phyloP scores from a whole-genome alignment of 2,888 invertebrate species.

The Aphidoletes aphidimyza region DNA sequence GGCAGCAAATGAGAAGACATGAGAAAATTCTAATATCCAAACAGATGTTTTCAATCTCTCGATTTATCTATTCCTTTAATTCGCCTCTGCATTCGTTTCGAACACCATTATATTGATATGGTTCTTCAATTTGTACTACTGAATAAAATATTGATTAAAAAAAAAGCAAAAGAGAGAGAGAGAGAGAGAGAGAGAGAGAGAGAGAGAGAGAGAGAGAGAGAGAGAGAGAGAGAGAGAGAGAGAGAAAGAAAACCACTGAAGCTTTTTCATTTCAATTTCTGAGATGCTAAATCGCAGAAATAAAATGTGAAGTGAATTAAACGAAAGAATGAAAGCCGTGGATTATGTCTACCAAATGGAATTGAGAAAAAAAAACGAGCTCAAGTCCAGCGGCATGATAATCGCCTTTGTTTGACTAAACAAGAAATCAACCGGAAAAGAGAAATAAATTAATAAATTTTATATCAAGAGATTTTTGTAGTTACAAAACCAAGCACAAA shows the following conservation, averaged over 20 bases:
- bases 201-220: too few species aligned
- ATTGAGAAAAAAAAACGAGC: not conserved
- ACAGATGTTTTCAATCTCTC: not conserved
- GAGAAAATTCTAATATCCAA: too few species aligned
- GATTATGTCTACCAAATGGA: not conserved
- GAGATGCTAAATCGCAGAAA: not conserved
- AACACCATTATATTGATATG: not conserved
- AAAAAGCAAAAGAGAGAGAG: too few species aligned
- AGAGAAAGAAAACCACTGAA: conserved; percentile 36
- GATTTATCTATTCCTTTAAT: not conserved
- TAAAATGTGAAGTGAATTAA: not conserved
- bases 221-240: too few species aligned
- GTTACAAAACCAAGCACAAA: too few species aligned
- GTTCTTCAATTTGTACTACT: not conserved
- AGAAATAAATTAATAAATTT: conserved; percentile 38
- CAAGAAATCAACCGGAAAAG: conserved; percentile 34
- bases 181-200: too few species aligned
- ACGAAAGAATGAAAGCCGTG: not conserved
- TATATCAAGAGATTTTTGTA: not conserved
- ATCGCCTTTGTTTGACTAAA: conserved; percentile 7
- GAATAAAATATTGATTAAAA: conserved; percentile 24
- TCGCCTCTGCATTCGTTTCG: not conserved
- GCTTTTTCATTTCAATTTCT: conserved; percentile 1
- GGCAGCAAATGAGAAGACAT: too few species aligned
- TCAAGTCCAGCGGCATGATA: conserved; percentile 14